Evolutionary conservation across 2,888 invertebrate genomes (phyloP).

Genomic region (Hypomecis atomaria): DNA sequence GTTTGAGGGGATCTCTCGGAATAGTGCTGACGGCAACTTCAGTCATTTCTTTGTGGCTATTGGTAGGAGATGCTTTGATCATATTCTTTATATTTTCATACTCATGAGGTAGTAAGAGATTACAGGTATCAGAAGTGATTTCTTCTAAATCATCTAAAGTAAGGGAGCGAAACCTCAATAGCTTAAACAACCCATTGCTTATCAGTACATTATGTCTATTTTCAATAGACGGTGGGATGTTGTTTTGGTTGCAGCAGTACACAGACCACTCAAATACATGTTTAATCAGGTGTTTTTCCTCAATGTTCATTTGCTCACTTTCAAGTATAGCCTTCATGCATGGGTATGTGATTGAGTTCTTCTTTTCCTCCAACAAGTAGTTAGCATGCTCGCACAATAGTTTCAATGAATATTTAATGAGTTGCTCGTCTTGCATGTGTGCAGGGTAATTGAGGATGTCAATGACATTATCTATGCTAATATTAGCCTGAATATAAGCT

Average conservation of each 20-base stretch:
- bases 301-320: slow-evolving; percentile 78
- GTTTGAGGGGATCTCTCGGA: slow-evolving; percentile 63
- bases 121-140: slow-evolving; percentile 60
- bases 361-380: slow-evolving; percentile 80
- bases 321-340: slow-evolving; percentile 81
- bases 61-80: slow-evolving; percentile 42
- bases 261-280: slow-evolving; percentile 83
- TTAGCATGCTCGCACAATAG: slow-evolving; percentile 83
- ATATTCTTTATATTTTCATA: slow-evolving; percentile 52
- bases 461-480: slow-evolving; percentile 84
- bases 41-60: slow-evolving; percentile 44
- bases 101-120: slow-evolving; percentile 68
- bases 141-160: slow-evolving; percentile 69
- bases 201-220: slow-evolving; percentile 74
- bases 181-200: slow-evolving; percentile 70
- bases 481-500: slow-evolving; percentile 80
- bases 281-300: slow-evolving; percentile 81
- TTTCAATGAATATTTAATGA: slow-evolving; percentile 80
- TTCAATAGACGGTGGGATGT: slow-evolving; percentile 65
- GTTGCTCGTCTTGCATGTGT: slow-evolving; percentile 82
- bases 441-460: slow-evolving; percentile 86
- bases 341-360: slow-evolving; percentile 73
- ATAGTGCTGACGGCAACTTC: slow-evolving; percentile 42
- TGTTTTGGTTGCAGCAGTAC: slow-evolving; percentile 76
- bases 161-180: slow-evolving; percentile 74